Conservation (phyloP, 2,113 vertebrate genomes). For the Oriolus oriolus region DNA sequence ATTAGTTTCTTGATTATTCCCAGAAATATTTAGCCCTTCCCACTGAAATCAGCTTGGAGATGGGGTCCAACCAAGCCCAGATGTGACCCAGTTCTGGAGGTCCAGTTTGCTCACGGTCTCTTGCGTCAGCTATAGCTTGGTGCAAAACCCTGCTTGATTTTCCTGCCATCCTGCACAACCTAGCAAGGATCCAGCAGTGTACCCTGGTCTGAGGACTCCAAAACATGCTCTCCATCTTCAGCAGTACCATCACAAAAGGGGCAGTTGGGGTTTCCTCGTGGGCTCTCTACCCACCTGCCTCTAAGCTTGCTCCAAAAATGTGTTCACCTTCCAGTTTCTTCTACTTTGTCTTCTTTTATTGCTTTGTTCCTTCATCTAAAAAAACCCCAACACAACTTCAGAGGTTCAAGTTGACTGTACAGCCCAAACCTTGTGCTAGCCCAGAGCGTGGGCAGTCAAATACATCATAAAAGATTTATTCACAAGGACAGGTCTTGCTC, state of each 20-base stretch:
- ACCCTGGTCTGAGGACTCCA: background rate
- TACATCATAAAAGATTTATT: background rate
- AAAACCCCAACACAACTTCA: fast-evolving
- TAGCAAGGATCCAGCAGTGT: background rate
- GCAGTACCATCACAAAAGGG: background rate
- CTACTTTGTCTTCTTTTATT: background rate
- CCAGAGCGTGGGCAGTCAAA: background rate
- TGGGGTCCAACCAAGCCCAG: background rate
- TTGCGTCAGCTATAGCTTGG: fast-evolving
- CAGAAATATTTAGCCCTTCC: background rate
- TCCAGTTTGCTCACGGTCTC: background rate
- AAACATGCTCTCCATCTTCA: background rate
- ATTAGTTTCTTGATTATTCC: background rate
- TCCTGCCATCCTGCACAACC: background rate
- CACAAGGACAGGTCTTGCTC: background rate
- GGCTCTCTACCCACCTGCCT: background rate
- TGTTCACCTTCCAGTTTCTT: background rate
- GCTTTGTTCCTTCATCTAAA: background rate
- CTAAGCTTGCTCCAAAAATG: background rate
- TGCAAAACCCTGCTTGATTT: background rate
- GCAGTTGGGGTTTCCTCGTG: background rate
- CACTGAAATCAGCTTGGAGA: background rate
- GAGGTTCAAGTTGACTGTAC: background rate
- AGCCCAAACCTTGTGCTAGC: background rate
- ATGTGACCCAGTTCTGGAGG: background rate